Conservation (phyloP, 2,888 invertebrate genomes). For the Liopterus haemorrhoidalis region DNA sequence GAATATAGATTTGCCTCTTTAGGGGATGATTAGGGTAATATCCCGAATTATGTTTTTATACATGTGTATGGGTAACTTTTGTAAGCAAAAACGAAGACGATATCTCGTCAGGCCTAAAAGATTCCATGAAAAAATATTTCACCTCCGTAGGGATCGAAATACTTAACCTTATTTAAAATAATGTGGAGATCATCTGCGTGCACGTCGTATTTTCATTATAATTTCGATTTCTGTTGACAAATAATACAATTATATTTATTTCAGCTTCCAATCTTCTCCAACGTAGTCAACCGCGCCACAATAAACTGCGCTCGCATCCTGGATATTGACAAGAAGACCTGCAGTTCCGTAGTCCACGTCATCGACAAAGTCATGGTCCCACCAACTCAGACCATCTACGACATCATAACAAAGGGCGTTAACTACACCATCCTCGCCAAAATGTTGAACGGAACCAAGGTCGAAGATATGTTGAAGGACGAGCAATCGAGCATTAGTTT, state of each 20-base stretch:
- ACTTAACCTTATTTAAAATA: too few species aligned
- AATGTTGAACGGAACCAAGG: slow-evolving; percentile 46
- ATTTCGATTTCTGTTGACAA: slow-evolving; percentile 6
- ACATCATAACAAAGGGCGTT: slow-evolving; percentile 46
- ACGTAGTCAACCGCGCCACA: slow-evolving; percentile 55
- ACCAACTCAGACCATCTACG: slow-evolving; percentile 47
- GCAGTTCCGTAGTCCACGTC: slow-evolving; percentile 62
- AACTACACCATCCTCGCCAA: slow-evolving; percentile 46
- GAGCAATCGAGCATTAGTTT: slow-evolving; percentile 50
- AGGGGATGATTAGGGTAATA: too few species aligned
- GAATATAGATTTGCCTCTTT: too few species aligned
- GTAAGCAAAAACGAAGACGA: too few species aligned
- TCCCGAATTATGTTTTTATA: too few species aligned
- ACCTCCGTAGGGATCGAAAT: too few species aligned
- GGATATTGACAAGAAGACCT: slow-evolving; percentile 58
- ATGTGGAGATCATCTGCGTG: too few species aligned
- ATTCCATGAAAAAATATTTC: too few species aligned
- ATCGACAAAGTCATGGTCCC: slow-evolving; percentile 55
- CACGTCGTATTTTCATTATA: slow-evolving; percentile 7
- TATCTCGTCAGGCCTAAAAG: too few species aligned
- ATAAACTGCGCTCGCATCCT: slow-evolving; percentile 62
- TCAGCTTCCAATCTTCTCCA: slow-evolving; percentile 51
- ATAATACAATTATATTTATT: slow-evolving; percentile 24
- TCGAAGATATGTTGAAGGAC: slow-evolving; percentile 47
- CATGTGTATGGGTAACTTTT: too few species aligned